Conservation (phyloP, 2,888 invertebrate genomes). For the Galerucella pusilla region DNA sequence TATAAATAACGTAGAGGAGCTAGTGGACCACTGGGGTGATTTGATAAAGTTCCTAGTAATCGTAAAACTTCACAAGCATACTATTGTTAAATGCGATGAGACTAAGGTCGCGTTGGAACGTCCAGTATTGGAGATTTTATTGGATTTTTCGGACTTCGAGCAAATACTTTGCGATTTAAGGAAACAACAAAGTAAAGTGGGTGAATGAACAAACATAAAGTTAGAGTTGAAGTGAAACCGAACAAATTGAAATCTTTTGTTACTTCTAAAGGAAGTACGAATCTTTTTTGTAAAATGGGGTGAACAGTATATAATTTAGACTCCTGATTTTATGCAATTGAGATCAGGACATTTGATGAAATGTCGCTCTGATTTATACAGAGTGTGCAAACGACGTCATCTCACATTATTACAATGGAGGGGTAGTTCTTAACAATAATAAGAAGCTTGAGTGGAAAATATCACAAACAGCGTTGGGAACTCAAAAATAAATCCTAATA, state of each 20-base stretch:
- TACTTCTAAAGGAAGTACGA: too few relatives aligned
- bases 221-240: too few relatives aligned
- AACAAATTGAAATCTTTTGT: neutral
- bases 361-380: neutral
- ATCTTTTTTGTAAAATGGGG: neutral
- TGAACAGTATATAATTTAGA: neutral
- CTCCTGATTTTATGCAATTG: neutral
- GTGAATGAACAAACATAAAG: neutral
- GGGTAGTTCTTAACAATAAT: too few relatives aligned
- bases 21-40: neutral
- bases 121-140: neutral
- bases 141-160: neutral
- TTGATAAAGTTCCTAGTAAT: neutral
- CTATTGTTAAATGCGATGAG: neutral
- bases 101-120: too few relatives aligned
- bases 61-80: neutral
- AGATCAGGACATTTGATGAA: neutral
- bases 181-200: neutral
- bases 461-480: too few relatives aligned
- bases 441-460: too few relatives aligned
- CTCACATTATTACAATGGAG: too few relatives aligned
- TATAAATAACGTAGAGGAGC: neutral
- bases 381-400: neutral
- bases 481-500: too few relatives aligned
- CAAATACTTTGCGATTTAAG: neutral